These are phyloP conservation scores for Anguilla obscura DNA, from an alignment of 2,797 vertebrate species.

Conservation along the genomic window DNA sequence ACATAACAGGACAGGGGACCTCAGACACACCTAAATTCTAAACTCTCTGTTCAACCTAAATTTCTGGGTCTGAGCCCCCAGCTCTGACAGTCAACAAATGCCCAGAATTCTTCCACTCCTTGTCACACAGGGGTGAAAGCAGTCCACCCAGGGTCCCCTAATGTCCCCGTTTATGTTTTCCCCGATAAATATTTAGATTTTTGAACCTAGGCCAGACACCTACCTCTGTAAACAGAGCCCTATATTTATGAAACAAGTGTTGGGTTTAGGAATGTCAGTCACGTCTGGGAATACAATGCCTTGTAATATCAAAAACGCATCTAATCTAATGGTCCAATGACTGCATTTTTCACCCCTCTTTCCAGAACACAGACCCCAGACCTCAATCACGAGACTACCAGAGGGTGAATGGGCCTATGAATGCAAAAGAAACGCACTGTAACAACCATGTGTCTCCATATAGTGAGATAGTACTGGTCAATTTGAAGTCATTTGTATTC, in stretches of 20 bases:
- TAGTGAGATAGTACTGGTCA: background rate
- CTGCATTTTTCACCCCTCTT: background rate
- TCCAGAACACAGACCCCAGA: background rate
- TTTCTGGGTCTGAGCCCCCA: background rate
- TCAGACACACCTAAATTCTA: background rate
- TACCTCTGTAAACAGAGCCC: background rate
- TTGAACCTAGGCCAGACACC: background rate
- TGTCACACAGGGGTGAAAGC: background rate
- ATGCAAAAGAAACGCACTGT: background rate
- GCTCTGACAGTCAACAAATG: background rate
- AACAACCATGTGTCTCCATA: background rate
- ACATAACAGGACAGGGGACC: background rate
- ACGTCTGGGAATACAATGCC: background rate
- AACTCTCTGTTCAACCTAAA: background rate
- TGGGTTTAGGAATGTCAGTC: background rate
- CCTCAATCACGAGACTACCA: background rate
- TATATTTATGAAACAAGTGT: background rate
- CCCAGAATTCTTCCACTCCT: background rate
- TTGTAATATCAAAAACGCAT: background rate
- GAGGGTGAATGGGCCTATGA: background rate
- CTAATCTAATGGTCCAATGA: background rate
- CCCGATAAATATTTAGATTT: background rate
- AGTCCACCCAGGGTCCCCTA: background rate
- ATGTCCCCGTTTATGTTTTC: slow-evolving; percentile 6
- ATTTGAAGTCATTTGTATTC: background rate